Evolutionary conservation across 2,888 invertebrate species (phyloP).

Genomic region (Chrysotoxum bicinctum): DNA sequence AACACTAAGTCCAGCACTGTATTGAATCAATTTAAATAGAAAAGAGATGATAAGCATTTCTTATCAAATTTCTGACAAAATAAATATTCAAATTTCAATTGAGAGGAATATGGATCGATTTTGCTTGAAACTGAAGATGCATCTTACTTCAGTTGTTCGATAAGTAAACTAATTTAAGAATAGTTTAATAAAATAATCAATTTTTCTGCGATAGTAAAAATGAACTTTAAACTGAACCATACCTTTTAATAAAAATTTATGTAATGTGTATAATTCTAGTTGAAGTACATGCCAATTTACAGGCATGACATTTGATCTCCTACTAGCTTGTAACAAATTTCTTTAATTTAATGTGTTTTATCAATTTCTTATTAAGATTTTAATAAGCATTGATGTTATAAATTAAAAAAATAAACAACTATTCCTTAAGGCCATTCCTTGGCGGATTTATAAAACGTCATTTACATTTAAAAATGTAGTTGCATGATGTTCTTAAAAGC

Average conservation of each 20-base stretch:
- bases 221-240: background rate
- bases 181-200: background rate
- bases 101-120: background rate
- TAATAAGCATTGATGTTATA: too few species aligned
- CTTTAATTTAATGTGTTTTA: too few species aligned
- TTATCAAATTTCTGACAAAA: slow-evolving; percentile 30
- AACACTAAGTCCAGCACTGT: background rate
- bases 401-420: too few species aligned
- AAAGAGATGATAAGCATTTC: slow-evolving; percentile 4
- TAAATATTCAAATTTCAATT: slow-evolving; percentile 1
- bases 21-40: background rate
- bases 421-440: too few species aligned
- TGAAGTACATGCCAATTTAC: too few species aligned
- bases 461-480: too few species aligned
- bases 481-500: too few species aligned
- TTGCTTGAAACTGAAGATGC: background rate
- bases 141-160: background rate
- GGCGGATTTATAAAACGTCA: too few species aligned
- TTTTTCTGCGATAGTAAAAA: background rate
- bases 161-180: slow-evolving; percentile 25
- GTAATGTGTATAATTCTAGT: too few species aligned
- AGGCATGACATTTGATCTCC: too few species aligned
- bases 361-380: too few species aligned
- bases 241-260: background rate
- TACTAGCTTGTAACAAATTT: too few species aligned